Evolutionary conservation across 1,140 invertebrate species (phyloP).

Genomic region (Thalassaphorura encarpata): DNA sequence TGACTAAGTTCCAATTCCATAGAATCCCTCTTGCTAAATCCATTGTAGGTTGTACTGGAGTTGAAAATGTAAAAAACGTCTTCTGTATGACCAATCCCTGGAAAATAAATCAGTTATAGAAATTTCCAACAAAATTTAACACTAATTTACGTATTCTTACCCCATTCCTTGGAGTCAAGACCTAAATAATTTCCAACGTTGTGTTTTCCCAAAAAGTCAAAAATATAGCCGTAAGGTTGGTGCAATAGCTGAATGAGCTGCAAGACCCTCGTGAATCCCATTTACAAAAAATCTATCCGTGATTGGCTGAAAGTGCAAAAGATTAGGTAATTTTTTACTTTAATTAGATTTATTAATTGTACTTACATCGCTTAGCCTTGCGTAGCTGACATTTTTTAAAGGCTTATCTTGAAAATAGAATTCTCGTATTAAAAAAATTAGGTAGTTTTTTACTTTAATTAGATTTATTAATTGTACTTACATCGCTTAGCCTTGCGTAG

Average conservation of each 20-base stretch:
- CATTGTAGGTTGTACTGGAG: not conserved
- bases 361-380: too few species aligned
- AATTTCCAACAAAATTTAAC: not conserved
- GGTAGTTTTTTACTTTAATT: not conserved
- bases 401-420: constrained; percentile 15
- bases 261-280: constrained; percentile 13
- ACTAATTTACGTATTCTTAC: not conserved
- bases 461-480: too few species aligned
- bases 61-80: constrained; percentile 23
- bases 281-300: constrained; percentile 14
- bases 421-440: not conserved
- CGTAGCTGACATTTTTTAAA: too few species aligned
- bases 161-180: not conserved
- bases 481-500: too few species aligned
- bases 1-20: not conserved
- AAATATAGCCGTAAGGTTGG: constrained; percentile 24
- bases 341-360: too few species aligned
- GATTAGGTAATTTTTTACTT: not conserved
- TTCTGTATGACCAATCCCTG: constrained; percentile 23
- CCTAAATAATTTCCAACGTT: constrained; percentile 1
- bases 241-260: constrained; percentile 17
- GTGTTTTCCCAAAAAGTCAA: constrained; percentile 23
- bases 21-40: not conserved
- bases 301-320: not conserved
- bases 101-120: not conserved